Conservation (phyloP, 2,113 vertebrate genomes). For the Choloepus hoffmanni region DNA sequence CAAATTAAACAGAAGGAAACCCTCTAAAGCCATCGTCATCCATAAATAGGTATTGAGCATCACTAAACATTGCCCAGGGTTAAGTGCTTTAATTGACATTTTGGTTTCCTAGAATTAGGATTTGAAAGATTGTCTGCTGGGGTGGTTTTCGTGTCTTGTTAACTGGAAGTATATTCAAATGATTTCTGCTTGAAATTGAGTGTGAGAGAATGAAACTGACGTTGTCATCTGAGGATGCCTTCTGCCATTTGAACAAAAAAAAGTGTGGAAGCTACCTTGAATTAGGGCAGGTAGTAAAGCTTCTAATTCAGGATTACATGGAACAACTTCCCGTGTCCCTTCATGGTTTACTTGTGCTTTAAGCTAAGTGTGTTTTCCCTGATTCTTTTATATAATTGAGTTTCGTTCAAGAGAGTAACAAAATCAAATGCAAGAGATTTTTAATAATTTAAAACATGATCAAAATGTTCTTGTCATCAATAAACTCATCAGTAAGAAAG, state of each 20-base stretch:
- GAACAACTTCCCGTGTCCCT: neutral
- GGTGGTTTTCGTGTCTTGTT: slow-evolving; percentile 53
- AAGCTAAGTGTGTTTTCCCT: slow-evolving; percentile 28
- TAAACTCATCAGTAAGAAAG: slow-evolving; percentile 29
- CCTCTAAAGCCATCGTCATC: neutral
- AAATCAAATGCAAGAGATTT: neutral
- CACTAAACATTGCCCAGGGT: neutral
- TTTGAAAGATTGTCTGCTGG: slow-evolving; percentile 50
- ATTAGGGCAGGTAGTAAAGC: neutral
- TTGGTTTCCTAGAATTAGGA: slow-evolving; percentile 58
- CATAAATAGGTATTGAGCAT: slow-evolving; percentile 2
- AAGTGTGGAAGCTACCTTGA: neutral
- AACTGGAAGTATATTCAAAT: too few species aligned
- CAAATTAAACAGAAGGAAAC: neutral
- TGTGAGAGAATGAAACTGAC: neutral
- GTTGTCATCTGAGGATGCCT: neutral
- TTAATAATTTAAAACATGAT: slow-evolving; percentile 23
- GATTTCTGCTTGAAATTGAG: slow-evolving; percentile 28
- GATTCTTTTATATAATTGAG: neutral
- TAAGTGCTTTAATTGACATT: slow-evolving; percentile 62
- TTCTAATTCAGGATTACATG: neutral
- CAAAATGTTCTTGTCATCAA: neutral
- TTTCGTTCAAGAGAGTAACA: slow-evolving; percentile 53
- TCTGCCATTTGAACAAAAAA: slow-evolving; percentile 18
- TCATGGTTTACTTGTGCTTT: neutral